Conservation (phyloP, 2,888 invertebrate species). For the Onchidella celtica region DNA sequence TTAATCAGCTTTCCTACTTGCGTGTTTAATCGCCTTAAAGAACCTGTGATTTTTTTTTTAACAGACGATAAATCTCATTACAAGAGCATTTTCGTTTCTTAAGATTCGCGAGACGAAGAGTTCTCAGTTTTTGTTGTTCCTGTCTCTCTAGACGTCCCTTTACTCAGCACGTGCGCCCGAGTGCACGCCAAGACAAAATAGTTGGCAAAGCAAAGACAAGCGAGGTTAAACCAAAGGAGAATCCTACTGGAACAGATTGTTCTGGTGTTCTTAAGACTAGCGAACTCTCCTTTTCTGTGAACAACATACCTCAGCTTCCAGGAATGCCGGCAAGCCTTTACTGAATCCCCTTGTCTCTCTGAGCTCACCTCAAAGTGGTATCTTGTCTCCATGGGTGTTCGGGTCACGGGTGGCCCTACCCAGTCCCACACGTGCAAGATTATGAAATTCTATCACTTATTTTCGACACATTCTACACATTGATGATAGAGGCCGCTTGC, state of each 20-base stretch:
- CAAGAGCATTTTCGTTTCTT: too few relatives aligned
- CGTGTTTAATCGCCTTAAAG: too few relatives aligned
- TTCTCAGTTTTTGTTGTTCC: background rate
- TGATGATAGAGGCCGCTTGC: background rate
- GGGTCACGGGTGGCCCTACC: background rate
- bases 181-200: background rate
- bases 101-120: too few relatives aligned
- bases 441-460: slow-evolving; percentile 7
- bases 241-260: background rate
- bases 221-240: slow-evolving; percentile 13
- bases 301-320: slow-evolving; percentile 1
- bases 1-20: too few relatives aligned
- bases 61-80: too few relatives aligned
- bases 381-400: slow-evolving; percentile 21
- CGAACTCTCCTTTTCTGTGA: background rate
- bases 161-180: background rate
- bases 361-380: background rate
- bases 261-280: background rate
- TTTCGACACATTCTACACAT: background rate
- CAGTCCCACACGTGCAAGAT: background rate
- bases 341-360: background rate
- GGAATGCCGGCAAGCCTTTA: background rate
- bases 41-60: too few relatives aligned
- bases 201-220: background rate
- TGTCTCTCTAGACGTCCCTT: background rate